phyloP scores from a whole-genome alignment of 2,888 invertebrate genomes.

The Stegana nigrithorax region DNA sequence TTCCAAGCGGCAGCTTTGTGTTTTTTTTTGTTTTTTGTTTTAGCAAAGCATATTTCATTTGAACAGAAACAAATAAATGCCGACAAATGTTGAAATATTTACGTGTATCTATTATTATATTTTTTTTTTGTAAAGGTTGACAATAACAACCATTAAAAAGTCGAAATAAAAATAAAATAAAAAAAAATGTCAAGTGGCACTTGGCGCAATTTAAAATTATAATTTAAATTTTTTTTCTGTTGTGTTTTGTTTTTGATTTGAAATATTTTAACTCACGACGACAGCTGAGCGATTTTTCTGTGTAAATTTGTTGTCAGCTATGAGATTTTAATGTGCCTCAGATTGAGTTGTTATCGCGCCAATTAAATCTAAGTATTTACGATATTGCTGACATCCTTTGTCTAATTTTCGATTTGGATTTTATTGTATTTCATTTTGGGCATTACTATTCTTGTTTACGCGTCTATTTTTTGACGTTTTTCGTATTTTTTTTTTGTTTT shows the following conservation, averaged over 20 bases:
- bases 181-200: constrained; percentile 55
- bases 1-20: constrained; percentile 34
- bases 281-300: constrained; percentile 13
- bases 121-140: constrained; percentile 35
- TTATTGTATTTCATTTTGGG: not conserved
- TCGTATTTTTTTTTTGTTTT: not conserved
- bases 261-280: constrained; percentile 22
- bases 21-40: not conserved
- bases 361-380: constrained; percentile 3
- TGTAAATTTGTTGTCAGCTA: constrained; percentile 22
- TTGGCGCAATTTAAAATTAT: constrained; percentile 56
- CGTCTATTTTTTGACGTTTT: not conserved
- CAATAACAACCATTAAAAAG: constrained; percentile 6
- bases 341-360: constrained; percentile 13
- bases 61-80: constrained; percentile 45
- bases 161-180: constrained; percentile 31
- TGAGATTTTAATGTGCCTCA: constrained; percentile 23
- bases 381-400: not conserved
- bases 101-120: no score
- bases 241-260: constrained; percentile 28
- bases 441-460: not conserved
- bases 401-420: not conserved
- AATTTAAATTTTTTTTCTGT: constrained; percentile 38
- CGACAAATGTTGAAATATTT: constrained; percentile 24
- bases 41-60: constrained; percentile 43